phyloP scores from a whole-genome alignment of 2,113 vertebrate species.

The Phalacrocorax carbo region DNA sequence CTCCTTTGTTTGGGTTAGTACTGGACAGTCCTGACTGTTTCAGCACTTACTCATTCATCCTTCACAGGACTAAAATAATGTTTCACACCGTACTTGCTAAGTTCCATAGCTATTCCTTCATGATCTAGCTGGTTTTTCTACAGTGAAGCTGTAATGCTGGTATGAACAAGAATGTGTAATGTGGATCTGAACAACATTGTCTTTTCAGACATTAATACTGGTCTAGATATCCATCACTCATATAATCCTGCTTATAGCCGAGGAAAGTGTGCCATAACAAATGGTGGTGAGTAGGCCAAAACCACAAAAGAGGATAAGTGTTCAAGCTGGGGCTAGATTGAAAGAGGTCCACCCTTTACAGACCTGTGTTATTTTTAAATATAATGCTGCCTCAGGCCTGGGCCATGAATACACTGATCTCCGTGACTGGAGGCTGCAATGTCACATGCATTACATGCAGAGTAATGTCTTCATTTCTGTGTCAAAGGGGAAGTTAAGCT shows the following conservation, averaged over 20 bases:
- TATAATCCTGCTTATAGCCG: neutral
- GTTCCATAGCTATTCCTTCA: neutral
- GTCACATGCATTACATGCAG: neutral
- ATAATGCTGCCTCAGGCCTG: neutral
- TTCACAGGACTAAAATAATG: neutral
- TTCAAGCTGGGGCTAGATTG: neutral
- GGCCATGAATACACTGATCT: neutral
- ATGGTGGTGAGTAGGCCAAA: neutral
- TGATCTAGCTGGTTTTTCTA: neutral
- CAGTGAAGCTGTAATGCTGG: neutral
- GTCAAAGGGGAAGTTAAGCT: neutral
- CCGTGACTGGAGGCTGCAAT: accelerated
- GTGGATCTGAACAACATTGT: neutral
- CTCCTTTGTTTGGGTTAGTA: neutral
- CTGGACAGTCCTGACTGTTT: neutral
- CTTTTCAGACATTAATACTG: neutral
- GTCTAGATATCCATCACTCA: neutral
- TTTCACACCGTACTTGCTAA: neutral
- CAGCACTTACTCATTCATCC: neutral
- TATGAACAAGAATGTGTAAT: neutral
- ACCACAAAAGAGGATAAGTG: neutral
- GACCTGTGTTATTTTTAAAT: neutral
- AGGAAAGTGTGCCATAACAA: neutral
- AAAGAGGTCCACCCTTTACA: neutral
- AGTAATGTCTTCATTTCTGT: neutral